Evolutionary conservation across 1,140 invertebrate genomes (phyloP).

Genomic region (Polypedilum vanderplanki): DNA sequence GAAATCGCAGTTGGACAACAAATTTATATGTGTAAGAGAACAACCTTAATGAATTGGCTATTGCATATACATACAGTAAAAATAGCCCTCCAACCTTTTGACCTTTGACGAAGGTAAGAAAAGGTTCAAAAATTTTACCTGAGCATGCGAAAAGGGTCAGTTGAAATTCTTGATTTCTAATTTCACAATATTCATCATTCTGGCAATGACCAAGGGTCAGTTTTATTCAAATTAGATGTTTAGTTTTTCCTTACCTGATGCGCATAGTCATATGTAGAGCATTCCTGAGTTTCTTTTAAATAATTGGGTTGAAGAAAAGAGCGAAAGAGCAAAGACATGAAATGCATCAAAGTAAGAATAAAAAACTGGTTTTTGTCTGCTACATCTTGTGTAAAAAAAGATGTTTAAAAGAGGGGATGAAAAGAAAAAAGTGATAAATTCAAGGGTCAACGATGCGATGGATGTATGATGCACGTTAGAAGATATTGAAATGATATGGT

Average conservation of each 20-base stretch:
- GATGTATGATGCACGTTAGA: background rate
- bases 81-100: slow-evolving; percentile 3
- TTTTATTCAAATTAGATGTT: slow-evolving; percentile 25
- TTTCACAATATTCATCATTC: slow-evolving; percentile 16
- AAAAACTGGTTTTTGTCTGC: background rate
- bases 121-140: slow-evolving; percentile 5
- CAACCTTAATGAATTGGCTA: slow-evolving; percentile 3
- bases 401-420: background rate
- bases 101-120: slow-evolving; percentile 11
- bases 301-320: background rate
- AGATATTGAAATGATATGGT: background rate
- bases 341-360: too few relatives aligned
- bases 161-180: background rate
- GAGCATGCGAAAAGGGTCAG: slow-evolving; percentile 15
- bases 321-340: background rate
- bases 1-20: slow-evolving; percentile 17
- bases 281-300: background rate
- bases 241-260: background rate
- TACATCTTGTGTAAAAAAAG: background rate
- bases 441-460: slow-evolving; percentile 8
- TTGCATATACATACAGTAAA: background rate
- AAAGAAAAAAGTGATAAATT: background rate
- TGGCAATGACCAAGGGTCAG: slow-evolving; percentile 24
- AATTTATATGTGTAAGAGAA: slow-evolving; percentile 11
- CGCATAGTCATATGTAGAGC: background rate